Evolutionary conservation across 1,140 invertebrate genomes (phyloP), one percentile per base, ranked within the genome.

Genomic region (Eubasilissa regina): DNA sequence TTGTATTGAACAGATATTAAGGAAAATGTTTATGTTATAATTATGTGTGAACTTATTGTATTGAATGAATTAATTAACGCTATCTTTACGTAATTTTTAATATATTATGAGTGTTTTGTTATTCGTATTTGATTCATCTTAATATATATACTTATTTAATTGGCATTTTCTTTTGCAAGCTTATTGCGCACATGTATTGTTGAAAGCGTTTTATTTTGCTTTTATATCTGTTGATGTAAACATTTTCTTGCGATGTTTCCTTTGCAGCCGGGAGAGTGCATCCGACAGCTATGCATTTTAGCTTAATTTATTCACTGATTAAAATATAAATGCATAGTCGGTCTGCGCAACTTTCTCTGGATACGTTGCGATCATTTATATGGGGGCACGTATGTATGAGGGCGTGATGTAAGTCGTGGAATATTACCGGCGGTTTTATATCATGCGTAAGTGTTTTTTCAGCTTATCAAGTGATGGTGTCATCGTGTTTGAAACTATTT

Each of bases 281-380:
- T 1, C 25, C 25, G 25, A 35, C n/a, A n/a, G n/a, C 25, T 35
- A 12, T 62, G 8, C 35, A 62, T 62, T 9, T 35, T 62, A 21
- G 15, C 17, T 58, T 17, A 58, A 58, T 58, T n/a, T 43, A 64
- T 64, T 64, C 21, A 47, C 66, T 70, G 66, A 70, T 47, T 70
- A 48, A 70, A 48, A 70, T 51, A 73, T 73, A 51, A 53, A 53
- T 55, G 68, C 47, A 73, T 48, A 0, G 13, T 43, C 12, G 64
- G 35, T 48, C 17, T 17, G 64, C 25, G 48, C 17, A 73, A 73
- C 68, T 73, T 73, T 73, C 68, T 21, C 68, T 73, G 3, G 48
- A 25, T 73, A 19, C 21, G 68, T 25, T 73, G 35, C 64, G 11
- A 68, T 17, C 15, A 47, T 68, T 35, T 15, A 68, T 45, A 17